These are phyloP conservation scores for Rhyacichthys aspro DNA, from an alignment of 2,797 vertebrate species.

Conservation along the genomic window DNA sequence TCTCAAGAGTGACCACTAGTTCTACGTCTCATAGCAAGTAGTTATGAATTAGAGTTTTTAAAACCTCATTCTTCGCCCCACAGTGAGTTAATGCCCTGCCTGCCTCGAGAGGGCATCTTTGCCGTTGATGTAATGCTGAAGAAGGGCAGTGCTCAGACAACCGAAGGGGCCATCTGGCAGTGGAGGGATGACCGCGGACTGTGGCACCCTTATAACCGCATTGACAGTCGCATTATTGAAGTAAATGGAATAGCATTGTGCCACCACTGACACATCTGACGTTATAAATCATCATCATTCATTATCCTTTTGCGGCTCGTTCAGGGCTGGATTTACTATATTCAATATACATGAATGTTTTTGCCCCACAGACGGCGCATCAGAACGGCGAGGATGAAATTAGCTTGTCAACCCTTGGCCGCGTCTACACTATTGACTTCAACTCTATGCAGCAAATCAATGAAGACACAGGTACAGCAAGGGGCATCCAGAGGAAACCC, in stretches of 20 bases:
- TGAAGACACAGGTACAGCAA: slow-evolving; percentile 99
- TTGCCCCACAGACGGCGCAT: slow-evolving; percentile 92
- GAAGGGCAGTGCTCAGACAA: slow-evolving; percentile 97
- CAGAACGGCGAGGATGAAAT: slow-evolving; percentile 99
- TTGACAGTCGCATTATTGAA: slow-evolving; percentile 99
- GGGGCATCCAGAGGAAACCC: slow-evolving; percentile 99
- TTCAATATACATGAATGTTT: slow-evolving; percentile 19
- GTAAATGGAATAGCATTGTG: slow-evolving; percentile 74
- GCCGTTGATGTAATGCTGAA: slow-evolving; percentile 98
- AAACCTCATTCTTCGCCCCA: slow-evolving; percentile 7
- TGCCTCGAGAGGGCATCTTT: slow-evolving; percentile 99
- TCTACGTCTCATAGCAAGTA: too few species aligned
- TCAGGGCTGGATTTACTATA: too few species aligned
- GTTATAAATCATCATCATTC: too few species aligned
- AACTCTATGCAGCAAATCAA: slow-evolving; percentile 99
- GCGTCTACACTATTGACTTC: slow-evolving; percentile 99
- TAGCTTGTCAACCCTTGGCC: slow-evolving; percentile 97
- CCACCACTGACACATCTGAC: neutral
- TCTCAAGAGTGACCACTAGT: neutral
- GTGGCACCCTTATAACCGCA: slow-evolving; percentile 99
- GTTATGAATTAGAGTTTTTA: neutral
- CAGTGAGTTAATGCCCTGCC: slow-evolving; percentile 98
- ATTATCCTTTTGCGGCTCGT: too few species aligned
- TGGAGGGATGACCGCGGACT: slow-evolving; percentile 98
- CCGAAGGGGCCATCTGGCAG: slow-evolving; percentile 98